Conservation (phyloP, 2,113 vertebrate species). For the Anolis sagrei region DNA sequence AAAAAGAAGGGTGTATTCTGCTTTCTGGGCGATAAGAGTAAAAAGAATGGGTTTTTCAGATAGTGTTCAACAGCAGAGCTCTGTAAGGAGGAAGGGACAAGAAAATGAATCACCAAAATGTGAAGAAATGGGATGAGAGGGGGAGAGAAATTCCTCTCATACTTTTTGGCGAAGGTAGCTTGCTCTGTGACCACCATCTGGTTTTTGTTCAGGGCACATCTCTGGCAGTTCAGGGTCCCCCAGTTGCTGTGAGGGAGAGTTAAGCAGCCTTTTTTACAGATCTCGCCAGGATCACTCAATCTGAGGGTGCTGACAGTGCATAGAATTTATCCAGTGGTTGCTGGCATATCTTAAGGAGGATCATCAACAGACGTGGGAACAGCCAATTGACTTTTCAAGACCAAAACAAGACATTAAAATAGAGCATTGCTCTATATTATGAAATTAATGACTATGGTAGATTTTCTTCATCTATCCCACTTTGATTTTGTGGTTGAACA, state of each 20-base stretch:
- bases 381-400: not conserved
- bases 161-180: constrained; percentile 62
- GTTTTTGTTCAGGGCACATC: constrained; percentile 43
- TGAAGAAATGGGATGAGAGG: not conserved
- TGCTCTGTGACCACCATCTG: constrained; percentile 64
- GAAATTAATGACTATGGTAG: not conserved
- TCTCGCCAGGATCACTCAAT: not conserved
- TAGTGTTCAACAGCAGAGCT: not conserved
- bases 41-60: not conserved
- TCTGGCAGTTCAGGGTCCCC: constrained; percentile 17
- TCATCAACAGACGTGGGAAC: not conserved
- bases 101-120: not conserved
- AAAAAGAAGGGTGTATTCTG: fast-evolving
- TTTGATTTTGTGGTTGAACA: not conserved
- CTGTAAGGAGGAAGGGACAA: not conserved
- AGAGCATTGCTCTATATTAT: not conserved
- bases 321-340: not conserved
- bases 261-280: not conserved
- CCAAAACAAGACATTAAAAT: not conserved
- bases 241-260: not conserved
- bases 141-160: constrained; percentile 66
- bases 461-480: not conserved
- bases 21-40: fast-evolving
- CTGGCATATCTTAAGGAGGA: not conserved
- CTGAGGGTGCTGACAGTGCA: not conserved